These are phyloP conservation scores for Xenus cinereus DNA, from an alignment of 2,113 vertebrate genomes.

Conservation along the genomic window DNA sequence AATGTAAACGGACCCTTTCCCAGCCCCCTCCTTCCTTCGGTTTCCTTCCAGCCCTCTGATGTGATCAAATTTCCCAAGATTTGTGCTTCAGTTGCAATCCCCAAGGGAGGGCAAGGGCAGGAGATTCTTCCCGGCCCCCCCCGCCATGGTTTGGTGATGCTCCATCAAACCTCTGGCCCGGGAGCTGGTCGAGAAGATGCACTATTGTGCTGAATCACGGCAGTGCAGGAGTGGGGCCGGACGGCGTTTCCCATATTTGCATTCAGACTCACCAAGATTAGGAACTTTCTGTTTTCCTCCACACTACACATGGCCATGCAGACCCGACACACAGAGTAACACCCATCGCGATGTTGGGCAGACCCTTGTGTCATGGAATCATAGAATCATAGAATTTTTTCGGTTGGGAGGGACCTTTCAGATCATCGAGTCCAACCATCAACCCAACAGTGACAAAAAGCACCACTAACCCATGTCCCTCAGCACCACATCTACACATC, in stretches of 20 bases:
- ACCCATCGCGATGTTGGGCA: fast-evolving
- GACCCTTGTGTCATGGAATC: background rate
- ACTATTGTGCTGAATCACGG: fast-evolving
- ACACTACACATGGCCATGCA: fast-evolving
- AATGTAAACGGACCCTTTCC: constrained; percentile 59
- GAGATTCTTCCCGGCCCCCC: fast-evolving
- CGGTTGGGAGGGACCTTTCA: background rate
- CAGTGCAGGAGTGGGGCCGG: background rate
- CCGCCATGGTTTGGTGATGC: background rate
- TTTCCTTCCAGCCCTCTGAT: background rate
- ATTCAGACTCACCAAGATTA: background rate
- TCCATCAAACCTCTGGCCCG: background rate
- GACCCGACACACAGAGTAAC: fast-evolving
- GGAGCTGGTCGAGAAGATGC: background rate
- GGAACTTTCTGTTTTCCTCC: background rate
- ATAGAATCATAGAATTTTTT: background rate
- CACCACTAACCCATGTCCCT: background rate
- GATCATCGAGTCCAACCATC: background rate
- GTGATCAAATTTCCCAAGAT: background rate
- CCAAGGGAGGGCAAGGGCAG: background rate
- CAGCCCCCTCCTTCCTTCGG: background rate
- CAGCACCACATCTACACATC: background rate
- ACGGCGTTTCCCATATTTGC: fast-evolving
- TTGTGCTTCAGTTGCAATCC: background rate
- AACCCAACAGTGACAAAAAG: background rate